Evolutionary conservation across 2,888 invertebrate genomes (phyloP).

Genomic region (Cactoblastis cactorum): DNA sequence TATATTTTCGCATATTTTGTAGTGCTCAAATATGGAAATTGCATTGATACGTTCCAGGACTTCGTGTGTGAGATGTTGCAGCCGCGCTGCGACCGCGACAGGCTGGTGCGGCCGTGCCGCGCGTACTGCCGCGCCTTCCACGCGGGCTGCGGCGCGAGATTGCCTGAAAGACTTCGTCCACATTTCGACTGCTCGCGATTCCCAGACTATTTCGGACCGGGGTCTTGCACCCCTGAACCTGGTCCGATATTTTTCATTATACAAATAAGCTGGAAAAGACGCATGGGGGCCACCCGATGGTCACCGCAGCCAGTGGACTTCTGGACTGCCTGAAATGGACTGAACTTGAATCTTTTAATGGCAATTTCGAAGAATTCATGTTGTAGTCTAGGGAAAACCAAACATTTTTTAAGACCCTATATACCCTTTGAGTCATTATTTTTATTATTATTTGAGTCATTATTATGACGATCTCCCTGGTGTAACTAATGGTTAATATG

Average conservation of each 20-base stretch:
- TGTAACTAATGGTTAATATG: too few relatives aligned
- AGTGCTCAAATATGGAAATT: not conserved
- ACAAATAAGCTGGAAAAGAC: not conserved
- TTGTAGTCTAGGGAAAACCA: too few relatives aligned
- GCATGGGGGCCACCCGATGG: too few relatives aligned
- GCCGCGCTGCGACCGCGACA: constrained; percentile 84
- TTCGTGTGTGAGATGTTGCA: constrained; percentile 93
- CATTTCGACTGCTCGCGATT: constrained; percentile 88
- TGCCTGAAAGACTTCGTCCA: constrained; percentile 84
- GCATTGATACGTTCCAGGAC: constrained; percentile 63
- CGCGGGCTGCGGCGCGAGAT: constrained; percentile 87
- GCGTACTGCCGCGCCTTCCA: constrained; percentile 92
- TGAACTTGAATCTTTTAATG: too few relatives aligned
- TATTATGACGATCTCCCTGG: too few relatives aligned
- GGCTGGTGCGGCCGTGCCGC: constrained; percentile 85
- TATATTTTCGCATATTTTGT: too few relatives aligned
- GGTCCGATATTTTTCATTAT: constrained; percentile 55
- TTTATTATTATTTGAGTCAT: too few relatives aligned
- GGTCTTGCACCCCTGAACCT: constrained; percentile 87
- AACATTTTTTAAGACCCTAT: too few relatives aligned
- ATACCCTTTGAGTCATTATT: too few relatives aligned
- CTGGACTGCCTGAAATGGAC: too few relatives aligned
- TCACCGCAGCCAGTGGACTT: too few relatives aligned
- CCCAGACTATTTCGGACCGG: constrained; percentile 87
- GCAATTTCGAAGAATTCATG: too few relatives aligned